Conservation (phyloP, 2,113 vertebrate genomes). For the Aspidoscelis tigris region DNA sequence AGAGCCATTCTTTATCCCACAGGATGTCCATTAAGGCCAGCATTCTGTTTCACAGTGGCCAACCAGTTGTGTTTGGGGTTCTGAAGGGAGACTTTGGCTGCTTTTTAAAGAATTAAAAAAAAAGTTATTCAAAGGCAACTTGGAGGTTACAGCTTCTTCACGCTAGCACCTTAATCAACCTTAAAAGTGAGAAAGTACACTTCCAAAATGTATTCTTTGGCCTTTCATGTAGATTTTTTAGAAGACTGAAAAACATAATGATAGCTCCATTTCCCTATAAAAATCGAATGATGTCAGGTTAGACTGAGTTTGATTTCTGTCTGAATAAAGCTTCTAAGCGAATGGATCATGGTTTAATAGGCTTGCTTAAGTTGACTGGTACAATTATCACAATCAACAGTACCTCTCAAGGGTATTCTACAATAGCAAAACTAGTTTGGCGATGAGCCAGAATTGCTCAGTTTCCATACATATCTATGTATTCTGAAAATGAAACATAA, state of each 20-base stretch:
- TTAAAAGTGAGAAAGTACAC: not conserved
- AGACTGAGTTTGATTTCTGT: not conserved
- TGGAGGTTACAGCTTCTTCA: no score
- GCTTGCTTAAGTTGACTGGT: not conserved
- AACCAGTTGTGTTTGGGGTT: no score
- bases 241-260: not conserved
- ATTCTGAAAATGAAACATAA: slow-evolving; percentile 13
- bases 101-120: no score
- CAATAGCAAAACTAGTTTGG: slow-evolving; percentile 10
- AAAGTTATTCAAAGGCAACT: no score
- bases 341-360: not conserved
- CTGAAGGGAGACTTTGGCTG: no score
- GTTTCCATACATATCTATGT: slow-evolving; percentile 13
- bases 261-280: not conserved
- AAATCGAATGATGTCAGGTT: not conserved
- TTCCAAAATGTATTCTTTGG: no score
- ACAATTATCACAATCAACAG: slow-evolving; percentile 9
- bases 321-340: not conserved
- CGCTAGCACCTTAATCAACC: no score
- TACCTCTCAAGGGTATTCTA: slow-evolving; percentile 2
- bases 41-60: no score
- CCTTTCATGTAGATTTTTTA: not conserved
- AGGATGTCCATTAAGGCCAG: no score
- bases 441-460: not conserved
- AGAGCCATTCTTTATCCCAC: no score